These are phyloP conservation scores for Morelia viridis DNA, from an alignment of 2,797 vertebrate species.

Conservation along the genomic window DNA sequence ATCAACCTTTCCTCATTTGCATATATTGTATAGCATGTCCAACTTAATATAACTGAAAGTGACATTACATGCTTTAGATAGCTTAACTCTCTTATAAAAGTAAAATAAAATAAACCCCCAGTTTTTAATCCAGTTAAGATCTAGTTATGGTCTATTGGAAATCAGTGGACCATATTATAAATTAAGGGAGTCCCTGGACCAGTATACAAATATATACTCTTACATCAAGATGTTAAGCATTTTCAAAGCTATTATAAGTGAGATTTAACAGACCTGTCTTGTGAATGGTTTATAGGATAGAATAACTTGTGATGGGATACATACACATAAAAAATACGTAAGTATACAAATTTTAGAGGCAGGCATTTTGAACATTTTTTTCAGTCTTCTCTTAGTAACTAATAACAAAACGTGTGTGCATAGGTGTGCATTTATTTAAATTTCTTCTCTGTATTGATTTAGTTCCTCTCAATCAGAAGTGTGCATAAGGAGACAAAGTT, in stretches of 20 bases:
- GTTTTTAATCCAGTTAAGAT: neutral
- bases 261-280: neutral
- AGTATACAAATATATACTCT: neutral
- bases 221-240: neutral
- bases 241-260: neutral
- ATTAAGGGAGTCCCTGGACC: neutral
- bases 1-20: neutral
- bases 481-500: neutral
- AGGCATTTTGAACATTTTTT: neutral
- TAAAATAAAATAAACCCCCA: neutral
- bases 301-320: neutral
- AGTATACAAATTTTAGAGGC: neutral
- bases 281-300: neutral
- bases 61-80: neutral
- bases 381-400: neutral
- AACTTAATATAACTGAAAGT: neutral
- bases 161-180: neutral
- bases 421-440: neutral
- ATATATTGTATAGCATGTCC: neutral
- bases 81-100: neutral
- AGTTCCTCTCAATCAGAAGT: rapidly evolving
- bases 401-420: neutral
- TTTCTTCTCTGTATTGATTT: neutral
- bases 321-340: neutral
- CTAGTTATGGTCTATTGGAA: neutral